Evolutionary conservation across 2,888 invertebrate genomes (phyloP).

Genomic region (Hirtodrosophila histrioides): DNA sequence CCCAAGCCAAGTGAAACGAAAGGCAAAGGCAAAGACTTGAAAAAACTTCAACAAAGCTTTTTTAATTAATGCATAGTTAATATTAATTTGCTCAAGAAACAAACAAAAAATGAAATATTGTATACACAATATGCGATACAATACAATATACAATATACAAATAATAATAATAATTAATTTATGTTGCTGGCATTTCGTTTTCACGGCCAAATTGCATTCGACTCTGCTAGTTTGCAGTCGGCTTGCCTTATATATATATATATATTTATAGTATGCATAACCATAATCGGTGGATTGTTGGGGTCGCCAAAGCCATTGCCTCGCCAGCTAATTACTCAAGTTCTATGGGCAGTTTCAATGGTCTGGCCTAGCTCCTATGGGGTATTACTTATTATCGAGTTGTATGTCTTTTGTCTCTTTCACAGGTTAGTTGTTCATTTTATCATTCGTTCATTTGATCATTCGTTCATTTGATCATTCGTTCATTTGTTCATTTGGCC

Average conservation of each 20-base stretch:
- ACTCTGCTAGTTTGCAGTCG: constrained; percentile 24
- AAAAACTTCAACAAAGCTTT: constrained; percentile 39
- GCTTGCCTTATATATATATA: constrained; percentile 24
- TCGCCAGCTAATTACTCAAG: constrained; percentile 35
- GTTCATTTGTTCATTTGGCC: background rate
- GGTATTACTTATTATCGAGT: constrained; percentile 4
- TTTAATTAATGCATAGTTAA: constrained; percentile 63
- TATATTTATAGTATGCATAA: constrained; percentile 14
- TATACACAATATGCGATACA: constrained; percentile 7
- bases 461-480: too few relatives aligned
- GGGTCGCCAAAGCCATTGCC: constrained; percentile 22
- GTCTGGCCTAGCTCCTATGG: constrained; percentile 12
- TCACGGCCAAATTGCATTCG: constrained; percentile 73
- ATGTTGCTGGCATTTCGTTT: constrained; percentile 73
- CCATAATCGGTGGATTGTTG: constrained; percentile 35
- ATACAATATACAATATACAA: constrained; percentile 47
- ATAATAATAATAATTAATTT: constrained; percentile 71
- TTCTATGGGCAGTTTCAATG: constrained; percentile 32
- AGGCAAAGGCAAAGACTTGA: constrained; percentile 15
- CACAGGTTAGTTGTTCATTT: too few relatives aligned
- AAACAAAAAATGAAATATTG: background rate
- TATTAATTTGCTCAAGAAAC: constrained; percentile 46
- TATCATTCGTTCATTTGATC: background rate
- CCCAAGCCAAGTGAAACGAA: constrained; percentile 24
- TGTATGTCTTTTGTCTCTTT: constrained; percentile 1